These are phyloP conservation scores for Anser cygnoides DNA, from an alignment of 2,113 vertebrate species.

Conservation along the genomic window DNA sequence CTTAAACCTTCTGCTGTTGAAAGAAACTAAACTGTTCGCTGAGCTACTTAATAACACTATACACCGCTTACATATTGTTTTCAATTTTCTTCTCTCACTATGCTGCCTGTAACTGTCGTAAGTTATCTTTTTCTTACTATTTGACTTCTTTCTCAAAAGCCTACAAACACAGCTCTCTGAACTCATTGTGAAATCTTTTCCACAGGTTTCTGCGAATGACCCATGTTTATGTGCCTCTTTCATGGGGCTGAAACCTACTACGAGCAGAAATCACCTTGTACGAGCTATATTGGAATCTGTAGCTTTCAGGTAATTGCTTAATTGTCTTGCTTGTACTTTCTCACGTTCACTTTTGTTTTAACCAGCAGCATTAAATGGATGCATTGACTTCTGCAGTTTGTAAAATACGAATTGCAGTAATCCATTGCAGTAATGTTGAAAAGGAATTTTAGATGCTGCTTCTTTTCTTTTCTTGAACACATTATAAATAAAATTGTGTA, in stretches of 20 bases:
- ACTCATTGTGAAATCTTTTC: constrained; percentile 12
- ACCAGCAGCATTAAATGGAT: not conserved
- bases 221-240: constrained; percentile 90
- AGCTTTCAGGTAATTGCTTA: constrained; percentile 86
- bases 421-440: not conserved
- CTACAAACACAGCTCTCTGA: not conserved
- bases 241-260: constrained; percentile 92
- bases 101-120: constrained; percentile 80
- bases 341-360: not conserved
- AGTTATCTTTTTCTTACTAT: constrained; percentile 72
- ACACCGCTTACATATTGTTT: constrained; percentile 58
- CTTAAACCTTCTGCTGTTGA: not conserved
- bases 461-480: not conserved
- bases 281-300: constrained; percentile 93
- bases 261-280: constrained; percentile 89
- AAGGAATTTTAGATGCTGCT: not conserved
- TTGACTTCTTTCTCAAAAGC: constrained; percentile 23
- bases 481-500: not conserved
- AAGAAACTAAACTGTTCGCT: not conserved
- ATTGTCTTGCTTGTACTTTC: not conserved
- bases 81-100: constrained; percentile 74
- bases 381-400: not conserved
- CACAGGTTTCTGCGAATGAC: constrained; percentile 89
- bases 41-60: constrained; percentile 7
- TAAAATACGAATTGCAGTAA: not conserved